Conservation (phyloP, 2,113 vertebrate genomes). For the Stomatorhinus ivindoensis region DNA sequence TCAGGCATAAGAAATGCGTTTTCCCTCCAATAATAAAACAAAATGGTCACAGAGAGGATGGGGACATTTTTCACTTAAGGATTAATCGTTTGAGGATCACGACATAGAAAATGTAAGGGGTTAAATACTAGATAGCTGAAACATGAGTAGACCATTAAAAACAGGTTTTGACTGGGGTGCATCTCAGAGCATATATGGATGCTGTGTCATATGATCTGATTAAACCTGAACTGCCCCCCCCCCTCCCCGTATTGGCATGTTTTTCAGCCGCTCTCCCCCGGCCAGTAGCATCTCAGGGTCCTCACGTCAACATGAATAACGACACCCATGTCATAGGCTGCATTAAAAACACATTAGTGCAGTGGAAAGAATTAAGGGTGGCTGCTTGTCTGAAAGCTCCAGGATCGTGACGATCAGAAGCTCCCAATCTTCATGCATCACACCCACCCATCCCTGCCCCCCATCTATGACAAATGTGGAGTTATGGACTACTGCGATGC, state of each 20-base stretch:
- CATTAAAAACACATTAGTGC: constrained; percentile 71
- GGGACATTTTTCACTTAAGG: not conserved
- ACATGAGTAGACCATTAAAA: not conserved
- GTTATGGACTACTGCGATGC: constrained; percentile 54
- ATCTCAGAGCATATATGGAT: constrained; percentile 6
- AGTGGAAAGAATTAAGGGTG: constrained; percentile 56
- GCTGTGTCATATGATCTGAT: constrained; percentile 54
- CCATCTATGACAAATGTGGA: constrained; percentile 51
- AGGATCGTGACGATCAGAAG: constrained; percentile 42
- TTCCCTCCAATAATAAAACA: not conserved
- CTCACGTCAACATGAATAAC: constrained; percentile 37
- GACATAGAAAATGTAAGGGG: not conserved
- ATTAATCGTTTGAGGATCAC: not conserved
- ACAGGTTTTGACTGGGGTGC: not conserved
- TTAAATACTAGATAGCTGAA: not conserved
- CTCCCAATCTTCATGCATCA: constrained; percentile 49
- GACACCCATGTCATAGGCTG: constrained; percentile 63
- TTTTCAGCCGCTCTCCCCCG: constrained; percentile 36
- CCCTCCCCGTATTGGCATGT: constrained; percentile 35
- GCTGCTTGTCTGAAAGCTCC: constrained; percentile 51
- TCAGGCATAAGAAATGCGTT: constrained; percentile 3
- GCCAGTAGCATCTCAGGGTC: constrained; percentile 45
- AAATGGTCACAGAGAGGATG: not conserved
- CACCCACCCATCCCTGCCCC: constrained; percentile 29
- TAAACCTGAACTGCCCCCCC: constrained; percentile 35